These are phyloP conservation scores for Habropoda laboriosa DNA, from an alignment of 1,140 invertebrate genomes.

Conservation along the genomic window DNA sequence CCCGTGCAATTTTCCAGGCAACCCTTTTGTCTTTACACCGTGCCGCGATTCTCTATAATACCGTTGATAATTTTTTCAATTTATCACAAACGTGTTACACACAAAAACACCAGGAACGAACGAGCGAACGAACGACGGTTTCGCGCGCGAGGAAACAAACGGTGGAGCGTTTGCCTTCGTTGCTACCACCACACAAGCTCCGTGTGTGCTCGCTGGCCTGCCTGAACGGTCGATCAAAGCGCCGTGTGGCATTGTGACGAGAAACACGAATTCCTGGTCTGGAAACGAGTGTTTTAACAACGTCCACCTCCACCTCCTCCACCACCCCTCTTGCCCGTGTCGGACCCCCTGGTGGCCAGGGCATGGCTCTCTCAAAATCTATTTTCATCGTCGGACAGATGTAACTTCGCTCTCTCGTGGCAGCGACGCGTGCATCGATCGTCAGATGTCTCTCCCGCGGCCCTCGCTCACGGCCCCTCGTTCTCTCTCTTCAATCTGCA, in stretches of 20 bases:
- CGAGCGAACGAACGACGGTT: no score
- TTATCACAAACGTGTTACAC: constrained; percentile 60
- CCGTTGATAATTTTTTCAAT: constrained; percentile 68
- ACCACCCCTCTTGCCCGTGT: not conserved
- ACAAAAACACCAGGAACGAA: no score
- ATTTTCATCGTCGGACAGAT: constrained; percentile 77
- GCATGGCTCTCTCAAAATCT: constrained; percentile 74
- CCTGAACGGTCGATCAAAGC: constrained; percentile 62
- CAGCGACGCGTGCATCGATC: constrained; percentile 78
- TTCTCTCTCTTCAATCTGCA: constrained; percentile 81
- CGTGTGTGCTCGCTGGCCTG: no score
- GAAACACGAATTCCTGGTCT: constrained; percentile 69
- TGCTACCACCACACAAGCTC: no score
- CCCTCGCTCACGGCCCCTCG: constrained; percentile 41
- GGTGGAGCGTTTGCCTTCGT: constrained; percentile 50
- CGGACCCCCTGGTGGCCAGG: constrained; percentile 48
- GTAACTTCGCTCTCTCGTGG: constrained; percentile 72
- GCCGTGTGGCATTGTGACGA: constrained; percentile 61
- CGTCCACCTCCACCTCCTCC: constrained; percentile 33
- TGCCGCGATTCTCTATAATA: constrained; percentile 53
- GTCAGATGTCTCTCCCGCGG: constrained; percentile 72
- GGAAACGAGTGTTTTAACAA: constrained; percentile 71
- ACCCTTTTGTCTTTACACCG: constrained; percentile 7
- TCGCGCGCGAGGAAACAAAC: constrained; percentile 43
- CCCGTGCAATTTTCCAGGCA: constrained; percentile 19